Conservation (phyloP, 2,797 vertebrate species). For the Pipistrellus pipistrellus region DNA sequence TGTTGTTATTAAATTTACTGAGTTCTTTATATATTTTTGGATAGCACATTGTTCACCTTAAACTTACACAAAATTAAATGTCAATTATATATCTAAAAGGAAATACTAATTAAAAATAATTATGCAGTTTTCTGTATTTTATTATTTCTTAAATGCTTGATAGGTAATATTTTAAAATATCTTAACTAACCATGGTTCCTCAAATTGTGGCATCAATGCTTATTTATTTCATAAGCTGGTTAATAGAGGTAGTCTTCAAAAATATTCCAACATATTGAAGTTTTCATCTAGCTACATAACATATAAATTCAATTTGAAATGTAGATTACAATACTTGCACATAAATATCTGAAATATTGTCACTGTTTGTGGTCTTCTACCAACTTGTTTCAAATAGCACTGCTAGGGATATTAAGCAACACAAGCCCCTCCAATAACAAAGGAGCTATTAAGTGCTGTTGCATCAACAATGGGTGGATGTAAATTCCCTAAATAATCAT, state of each 20-base stretch:
- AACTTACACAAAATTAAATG: not conserved
- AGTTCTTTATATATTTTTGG: not conserved
- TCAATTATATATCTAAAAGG: not conserved
- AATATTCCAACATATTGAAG: not conserved
- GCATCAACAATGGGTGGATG: constrained; percentile 76
- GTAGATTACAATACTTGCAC: not conserved
- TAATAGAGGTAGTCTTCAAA: constrained; percentile 29
- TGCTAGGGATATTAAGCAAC: constrained; percentile 72
- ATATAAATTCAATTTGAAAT: constrained; percentile 25
- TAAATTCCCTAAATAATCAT: constrained; percentile 79
- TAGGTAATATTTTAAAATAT: not conserved
- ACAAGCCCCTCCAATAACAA: constrained; percentile 74
- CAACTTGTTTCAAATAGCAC: constrained; percentile 63
- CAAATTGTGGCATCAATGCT: not conserved
- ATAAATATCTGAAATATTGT: constrained; percentile 53
- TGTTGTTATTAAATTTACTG: not conserved
- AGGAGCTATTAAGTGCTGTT: constrained; percentile 77
- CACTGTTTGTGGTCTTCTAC: constrained; percentile 35
- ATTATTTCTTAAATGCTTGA: constrained; percentile 14
- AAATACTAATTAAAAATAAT: not conserved
- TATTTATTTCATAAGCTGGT: constrained; percentile 3
- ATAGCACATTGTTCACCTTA: not conserved
- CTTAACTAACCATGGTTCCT: not conserved
- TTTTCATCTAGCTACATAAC: not conserved
- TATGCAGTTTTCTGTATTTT: not conserved